A percentile compares a stretch with the other conserved stretches of the same genome.
These are phyloP conservation scores for Andrena praecox DNA, from an alignment of 2,888 invertebrate genomes.

Conservation along the genomic window DNA sequence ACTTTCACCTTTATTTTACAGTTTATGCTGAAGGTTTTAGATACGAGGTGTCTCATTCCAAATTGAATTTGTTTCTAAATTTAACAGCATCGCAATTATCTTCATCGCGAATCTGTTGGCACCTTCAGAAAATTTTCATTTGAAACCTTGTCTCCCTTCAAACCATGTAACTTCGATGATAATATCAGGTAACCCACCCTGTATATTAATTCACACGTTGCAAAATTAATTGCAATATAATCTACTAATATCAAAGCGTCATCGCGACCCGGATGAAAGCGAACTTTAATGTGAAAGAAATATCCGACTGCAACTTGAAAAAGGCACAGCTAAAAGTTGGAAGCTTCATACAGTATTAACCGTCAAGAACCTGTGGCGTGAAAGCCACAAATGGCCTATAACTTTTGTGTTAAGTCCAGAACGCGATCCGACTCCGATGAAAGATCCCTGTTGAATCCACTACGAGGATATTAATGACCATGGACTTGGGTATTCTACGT, in stretches of 20 bases:
- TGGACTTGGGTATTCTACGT: background rate
- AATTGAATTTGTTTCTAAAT: too few species aligned
- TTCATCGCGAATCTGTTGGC: too few species aligned
- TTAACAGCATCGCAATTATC: too few species aligned
- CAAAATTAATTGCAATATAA: background rate
- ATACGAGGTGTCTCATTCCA: too few species aligned
- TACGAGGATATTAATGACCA: background rate
- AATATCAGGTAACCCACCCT: too few species aligned
- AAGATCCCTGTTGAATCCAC: slow-evolving; percentile 1
- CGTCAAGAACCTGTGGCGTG: background rate
- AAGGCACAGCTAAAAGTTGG: background rate
- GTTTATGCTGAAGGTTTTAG: too few species aligned
- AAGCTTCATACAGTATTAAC: background rate
- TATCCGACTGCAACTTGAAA: background rate
- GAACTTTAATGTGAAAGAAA: background rate
- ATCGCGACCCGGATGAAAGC: background rate
- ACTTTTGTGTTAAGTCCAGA: slow-evolving; percentile 4
- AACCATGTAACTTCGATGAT: too few species aligned
- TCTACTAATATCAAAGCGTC: background rate
- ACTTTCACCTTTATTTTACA: too few species aligned
- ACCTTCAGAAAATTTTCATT: too few species aligned
- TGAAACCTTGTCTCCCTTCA: too few species aligned
- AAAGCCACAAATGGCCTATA: background rate
- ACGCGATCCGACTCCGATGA: slow-evolving; percentile 1
- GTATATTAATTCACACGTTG: too few species aligned